Evolutionary conservation across 2,797 vertebrate genomes (phyloP).

Genomic region (Chiroxiphia lanceolata): DNA sequence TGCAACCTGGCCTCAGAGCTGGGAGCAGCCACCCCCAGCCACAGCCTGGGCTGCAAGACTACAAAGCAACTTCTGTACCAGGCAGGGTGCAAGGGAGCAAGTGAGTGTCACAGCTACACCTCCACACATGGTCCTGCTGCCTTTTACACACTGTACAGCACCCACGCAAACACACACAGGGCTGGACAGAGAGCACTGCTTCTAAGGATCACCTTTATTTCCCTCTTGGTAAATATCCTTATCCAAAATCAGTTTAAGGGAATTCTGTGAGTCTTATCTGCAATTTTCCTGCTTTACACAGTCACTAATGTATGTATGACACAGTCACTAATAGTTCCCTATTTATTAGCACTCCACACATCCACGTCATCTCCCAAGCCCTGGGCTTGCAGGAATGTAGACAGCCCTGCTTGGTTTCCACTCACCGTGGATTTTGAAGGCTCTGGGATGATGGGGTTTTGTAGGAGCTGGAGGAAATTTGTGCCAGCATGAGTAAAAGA

Average conservation of each 20-base stretch:
- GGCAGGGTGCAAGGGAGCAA: not conserved
- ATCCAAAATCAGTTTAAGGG: not conserved
- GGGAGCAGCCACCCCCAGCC: not conserved
- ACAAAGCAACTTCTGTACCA: not conserved
- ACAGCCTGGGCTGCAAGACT: not conserved
- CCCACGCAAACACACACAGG: rapidly evolving
- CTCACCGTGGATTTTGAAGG: not conserved
- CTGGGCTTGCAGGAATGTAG: not conserved
- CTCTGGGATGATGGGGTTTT: not conserved
- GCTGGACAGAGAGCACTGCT: not conserved
- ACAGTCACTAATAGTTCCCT: not conserved
- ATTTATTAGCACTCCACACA: constrained; percentile 27
- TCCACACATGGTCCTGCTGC: not conserved
- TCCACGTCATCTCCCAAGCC: not conserved
- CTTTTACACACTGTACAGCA: rapidly evolving
- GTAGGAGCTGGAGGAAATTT: not conserved
- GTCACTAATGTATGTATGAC: not conserved
- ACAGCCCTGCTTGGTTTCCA: not conserved
- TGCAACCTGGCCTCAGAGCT: not conserved
- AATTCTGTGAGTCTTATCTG: constrained; percentile 36
- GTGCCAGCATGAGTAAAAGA: not conserved
- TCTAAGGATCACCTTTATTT: not conserved
- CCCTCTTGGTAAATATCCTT: not conserved
- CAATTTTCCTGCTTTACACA: constrained; percentile 37
- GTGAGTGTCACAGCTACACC: not conserved